Base-by-base conservation (phyloP, 2,888 invertebrate genomes). In the Limnephilus marmoratus region DNA sequence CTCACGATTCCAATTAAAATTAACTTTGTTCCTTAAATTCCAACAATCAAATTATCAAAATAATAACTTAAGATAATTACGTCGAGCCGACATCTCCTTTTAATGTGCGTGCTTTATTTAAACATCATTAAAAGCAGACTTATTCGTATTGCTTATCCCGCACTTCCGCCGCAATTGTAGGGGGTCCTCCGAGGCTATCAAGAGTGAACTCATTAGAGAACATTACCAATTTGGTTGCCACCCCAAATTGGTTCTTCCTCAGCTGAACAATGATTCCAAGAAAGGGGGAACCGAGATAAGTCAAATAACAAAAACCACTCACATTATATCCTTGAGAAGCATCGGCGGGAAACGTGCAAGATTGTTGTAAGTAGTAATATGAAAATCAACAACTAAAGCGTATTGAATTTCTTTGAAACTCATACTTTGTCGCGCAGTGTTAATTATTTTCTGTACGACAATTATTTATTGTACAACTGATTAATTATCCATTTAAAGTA, bases 141-240 rank as follows among this genome's bases (percentile, higher is more conserved):
- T 82, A 31, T 34, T 15, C 82, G 82, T 82, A 31, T 4, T 68
- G 68, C 68, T 68, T 68, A 68, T 24, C 9, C 68, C 24, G 68
- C 68, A 68, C 24, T 68, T 68, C 68, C 68, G 68, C 68, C 24
- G 68, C 68, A 68, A 68, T 68, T 68, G 68, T n/a, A n/a, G 68
- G n/a, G 68, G 24, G n/a, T 18, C 90, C 90, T 85, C 41, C 31
- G 91, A 45, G 81, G 45, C 80, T 85, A 86, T 92, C 93, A 49
- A 92, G 88, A 92, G 85, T 53, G 87, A 92, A 91, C 91, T 92
- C 92, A 92, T 92, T 92, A 93, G 85, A 92, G 90, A 87, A 93
- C 93, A 93, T 93, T 93, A 91, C 91, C 92, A 92, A 93, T 92
- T 87, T 91, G 87, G 91, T 92, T 91, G 91, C 90, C 82, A 41